Evolutionary conservation across 2,888 invertebrate species (phyloP).

Genomic region (Physocephala rufipes): DNA sequence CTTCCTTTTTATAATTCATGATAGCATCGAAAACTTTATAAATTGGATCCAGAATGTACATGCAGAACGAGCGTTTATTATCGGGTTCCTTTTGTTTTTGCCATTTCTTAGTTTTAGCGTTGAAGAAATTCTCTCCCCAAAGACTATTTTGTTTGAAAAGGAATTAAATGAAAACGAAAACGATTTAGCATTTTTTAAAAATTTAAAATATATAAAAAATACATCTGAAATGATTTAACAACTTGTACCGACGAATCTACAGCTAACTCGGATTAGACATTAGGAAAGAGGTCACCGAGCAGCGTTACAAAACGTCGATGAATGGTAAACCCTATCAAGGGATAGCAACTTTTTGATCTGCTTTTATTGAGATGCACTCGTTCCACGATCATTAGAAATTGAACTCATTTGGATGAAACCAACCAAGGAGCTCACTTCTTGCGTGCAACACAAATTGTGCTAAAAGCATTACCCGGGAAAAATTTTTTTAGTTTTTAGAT

Average conservation of each 20-base stretch:
- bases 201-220: neutral
- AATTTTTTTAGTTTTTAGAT: too few relatives aligned
- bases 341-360: slow-evolving; percentile 62
- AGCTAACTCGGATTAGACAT: slow-evolving; percentile 77
- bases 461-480: slow-evolving; percentile 55
- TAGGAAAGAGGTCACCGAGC: slow-evolving; percentile 82
- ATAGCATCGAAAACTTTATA: slow-evolving; percentile 86
- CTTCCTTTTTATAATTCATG: slow-evolving; percentile 96
- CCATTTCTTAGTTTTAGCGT: slow-evolving; percentile 98
- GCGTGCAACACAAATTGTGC: slow-evolving; percentile 63
- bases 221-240: neutral
- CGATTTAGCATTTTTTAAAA: neutral
- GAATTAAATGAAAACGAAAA: neutral
- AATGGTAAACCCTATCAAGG: slow-evolving; percentile 46
- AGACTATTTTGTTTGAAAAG: slow-evolving; percentile 63
- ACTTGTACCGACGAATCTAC: slow-evolving; percentile 56
- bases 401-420: slow-evolving; percentile 33
- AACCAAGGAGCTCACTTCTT: slow-evolving; percentile 50
- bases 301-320: slow-evolving; percentile 71
- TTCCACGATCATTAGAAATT: slow-evolving; percentile 60
- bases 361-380: slow-evolving; percentile 76
- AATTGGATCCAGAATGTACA: slow-evolving; percentile 99
- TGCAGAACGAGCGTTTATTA: slow-evolving; percentile 97
- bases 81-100: slow-evolving; percentile 88
- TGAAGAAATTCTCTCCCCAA: slow-evolving; percentile 99